phyloP scores from a whole-genome alignment of 2,113 vertebrate genomes.

The Toxostoma redivivum region DNA sequence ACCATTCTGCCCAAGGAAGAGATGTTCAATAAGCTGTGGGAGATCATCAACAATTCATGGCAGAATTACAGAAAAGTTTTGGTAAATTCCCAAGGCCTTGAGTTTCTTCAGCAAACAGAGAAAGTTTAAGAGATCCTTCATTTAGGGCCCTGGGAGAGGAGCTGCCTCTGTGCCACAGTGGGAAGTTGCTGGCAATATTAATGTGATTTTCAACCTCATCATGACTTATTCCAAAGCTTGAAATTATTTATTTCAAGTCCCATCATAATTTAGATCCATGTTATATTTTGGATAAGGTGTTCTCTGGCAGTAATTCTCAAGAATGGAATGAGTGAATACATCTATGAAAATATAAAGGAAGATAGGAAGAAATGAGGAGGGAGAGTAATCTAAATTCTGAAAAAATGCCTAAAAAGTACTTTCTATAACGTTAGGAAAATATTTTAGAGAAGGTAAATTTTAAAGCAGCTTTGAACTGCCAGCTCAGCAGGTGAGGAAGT shows the following conservation, averaged over 20 bases:
- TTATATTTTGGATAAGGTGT: neutral
- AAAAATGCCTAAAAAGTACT: neutral
- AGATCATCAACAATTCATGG: slow-evolving; percentile 86
- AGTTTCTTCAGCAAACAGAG: neutral
- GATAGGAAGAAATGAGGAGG: neutral
- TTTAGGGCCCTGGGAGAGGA: neutral
- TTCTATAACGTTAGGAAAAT: neutral
- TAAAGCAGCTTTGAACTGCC: neutral
- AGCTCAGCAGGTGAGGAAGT: neutral
- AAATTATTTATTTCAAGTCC: neutral
- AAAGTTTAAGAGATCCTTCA: neutral
- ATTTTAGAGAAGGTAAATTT: neutral
- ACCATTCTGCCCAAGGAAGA: slow-evolving; percentile 81
- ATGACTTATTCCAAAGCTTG: neutral
- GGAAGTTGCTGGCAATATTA: neutral
- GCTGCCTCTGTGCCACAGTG: neutral
- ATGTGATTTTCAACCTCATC: neutral
- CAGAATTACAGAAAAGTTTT: slow-evolving; percentile 92
- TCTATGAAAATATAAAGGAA: neutral
- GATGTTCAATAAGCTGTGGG: slow-evolving; percentile 89
- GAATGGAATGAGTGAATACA: neutral
- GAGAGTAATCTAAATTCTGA: neutral
- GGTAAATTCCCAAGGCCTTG: slow-evolving; percentile 68
- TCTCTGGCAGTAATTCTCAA: neutral
- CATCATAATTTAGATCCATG: neutral